Base-by-base conservation (phyloP, 2,113 vertebrate genomes). In the Cynocephalus volans region DNA sequence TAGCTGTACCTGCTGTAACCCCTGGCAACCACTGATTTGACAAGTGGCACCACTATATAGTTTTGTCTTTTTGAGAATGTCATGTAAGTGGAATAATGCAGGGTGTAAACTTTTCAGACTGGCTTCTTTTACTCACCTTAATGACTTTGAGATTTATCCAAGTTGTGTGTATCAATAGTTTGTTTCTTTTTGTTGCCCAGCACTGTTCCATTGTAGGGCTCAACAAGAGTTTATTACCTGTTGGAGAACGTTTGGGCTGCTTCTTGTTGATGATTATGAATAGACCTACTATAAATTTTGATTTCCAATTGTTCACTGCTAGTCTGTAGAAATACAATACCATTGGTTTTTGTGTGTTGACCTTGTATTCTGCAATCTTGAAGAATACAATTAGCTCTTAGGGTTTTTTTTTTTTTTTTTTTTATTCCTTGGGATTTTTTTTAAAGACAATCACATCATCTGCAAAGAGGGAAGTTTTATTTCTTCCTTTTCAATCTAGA, bases 121-220 rank as follows among this genome's bases (percentile, higher is more conserved):
- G 12, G 5, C n/a, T 75, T 75, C 31, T 54, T 82, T 45, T 11
- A 41, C 10, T 13, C 8, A 58, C 14, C n/a, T 3, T 24, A 54
- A 28, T 72, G 23, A 56, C 79, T 48, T 52, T 50, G 36, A 48
- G 21, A 26, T 45, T 26, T 41, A 41, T 41, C 7, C 10, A 77
- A 21, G 17, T 33, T 28, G 21, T 24, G 19, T 6, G 10, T 36
- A 17, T 33, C 28, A 23, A 3, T 31, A 70, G 54, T 48, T 26
- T 9, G 0, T 41, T n/a, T 15, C 11, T 54, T 77, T 41, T 33
- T 7, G 13, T 56, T 50, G 52, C 26, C 23, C 4, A 11, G 15
- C 33, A 1, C 2, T 2, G 18, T 15, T 48, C 18, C 15, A 21
- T 2, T 1, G 3, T 50, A 2, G 1, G 5, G 48, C 36, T 6